These are phyloP conservation scores for Typhlomys cinereus DNA, from an alignment of 2,113 vertebrate species.

Conservation along the genomic window DNA sequence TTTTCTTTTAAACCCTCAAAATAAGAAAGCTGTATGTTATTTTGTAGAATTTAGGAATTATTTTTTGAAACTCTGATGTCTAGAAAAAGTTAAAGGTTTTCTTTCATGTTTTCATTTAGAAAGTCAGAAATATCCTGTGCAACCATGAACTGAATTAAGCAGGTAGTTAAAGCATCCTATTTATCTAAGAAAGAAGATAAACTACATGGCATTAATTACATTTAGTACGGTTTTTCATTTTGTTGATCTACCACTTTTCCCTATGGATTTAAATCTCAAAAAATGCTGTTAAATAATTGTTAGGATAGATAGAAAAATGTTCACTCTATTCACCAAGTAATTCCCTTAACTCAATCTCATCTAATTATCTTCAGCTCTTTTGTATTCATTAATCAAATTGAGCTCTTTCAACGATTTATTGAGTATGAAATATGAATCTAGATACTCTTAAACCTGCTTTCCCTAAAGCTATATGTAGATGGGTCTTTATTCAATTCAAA, in stretches of 20 bases:
- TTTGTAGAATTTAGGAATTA: conserved; percentile 17
- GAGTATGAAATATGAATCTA: background rate
- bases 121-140: background rate
- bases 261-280: background rate
- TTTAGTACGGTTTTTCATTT: background rate
- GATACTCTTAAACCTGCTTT: background rate
- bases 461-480: background rate
- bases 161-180: background rate
- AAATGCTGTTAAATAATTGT: background rate
- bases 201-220: background rate
- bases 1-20: conserved; percentile 27
- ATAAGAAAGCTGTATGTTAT: background rate
- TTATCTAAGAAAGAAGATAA: background rate
- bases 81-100: background rate
- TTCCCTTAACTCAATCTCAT: background rate
- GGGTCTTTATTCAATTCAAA: background rate
- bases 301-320: background rate
- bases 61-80: background rate
- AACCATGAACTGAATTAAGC: background rate
- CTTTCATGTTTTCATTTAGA: too few species aligned
- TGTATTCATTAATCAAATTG: conserved; percentile 1
- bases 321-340: background rate
- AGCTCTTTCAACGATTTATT: conserved; percentile 25
- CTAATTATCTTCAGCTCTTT: background rate
- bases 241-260: background rate